Base-by-base conservation (phyloP, 2,888 invertebrate species). In the Psococerastis gibbosa region DNA sequence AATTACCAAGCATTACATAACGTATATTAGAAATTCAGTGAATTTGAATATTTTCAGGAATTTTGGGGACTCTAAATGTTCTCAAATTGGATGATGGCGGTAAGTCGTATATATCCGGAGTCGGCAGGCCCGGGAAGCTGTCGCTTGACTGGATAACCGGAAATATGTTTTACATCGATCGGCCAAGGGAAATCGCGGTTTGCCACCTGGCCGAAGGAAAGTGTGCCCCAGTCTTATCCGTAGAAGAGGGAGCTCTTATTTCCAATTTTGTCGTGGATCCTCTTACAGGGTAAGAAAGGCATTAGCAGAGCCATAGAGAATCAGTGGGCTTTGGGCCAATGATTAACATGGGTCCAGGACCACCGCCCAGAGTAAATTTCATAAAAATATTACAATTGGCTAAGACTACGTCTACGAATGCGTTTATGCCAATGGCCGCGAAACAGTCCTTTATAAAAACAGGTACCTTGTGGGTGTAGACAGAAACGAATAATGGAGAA, bases 131-230 rank as follows among this genome's bases (percentile, higher is more conserved):
- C 0, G 58, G 59, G 34, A 62, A 73, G 59, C 54, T 84, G 32
- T 68, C 77, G 0, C 66, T 79, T 2, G 84, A 85, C 53, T 84
- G 83, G 83, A 59, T 75, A 18, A 75, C 78, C 0, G 68, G 70
- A 9, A 80, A 79, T 54, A 63, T 80, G 0, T 84, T 82, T 57
- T 75, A 73, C 50, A 68, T 71, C 45, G 71, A 73, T 51, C 64
- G 60, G 8, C 47, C 46, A 2, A 45, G 50, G 13, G 43, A 47
- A 1, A 58, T 63, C 34, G 56, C 54, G 48, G 57, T 57, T 0
- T 79, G 79, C 52, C 66, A 69, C 47, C 63, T 77, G 42, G 56
- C 56, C 2, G 62, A 57, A 47, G 62, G 65, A 52, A 60, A 61
- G 13, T 78, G 78, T 48, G 70, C 73, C 0, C 56, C 50, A 8